A percentile compares a stretch with the other conserved stretches of the same genome.
Evolutionary conservation across 2,888 invertebrate genomes (phyloP).

Genomic region (Lasioglossum villosulum): DNA sequence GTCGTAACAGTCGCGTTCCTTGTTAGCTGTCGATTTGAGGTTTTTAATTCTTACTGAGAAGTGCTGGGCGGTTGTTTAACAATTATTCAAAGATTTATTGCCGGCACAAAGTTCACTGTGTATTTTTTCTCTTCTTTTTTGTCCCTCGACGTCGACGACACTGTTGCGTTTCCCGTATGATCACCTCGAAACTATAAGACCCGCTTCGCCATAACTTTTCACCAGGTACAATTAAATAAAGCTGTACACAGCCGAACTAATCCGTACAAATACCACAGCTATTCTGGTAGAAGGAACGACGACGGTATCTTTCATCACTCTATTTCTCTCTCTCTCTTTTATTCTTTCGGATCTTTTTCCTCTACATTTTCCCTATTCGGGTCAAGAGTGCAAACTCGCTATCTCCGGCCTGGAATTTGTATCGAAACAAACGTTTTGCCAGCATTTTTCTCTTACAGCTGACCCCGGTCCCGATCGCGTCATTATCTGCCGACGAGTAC

Average conservation of each 20-base stretch:
- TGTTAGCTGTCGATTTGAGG: neutral
- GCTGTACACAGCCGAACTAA: conserved; percentile 13
- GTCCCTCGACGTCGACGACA: conserved; percentile 18
- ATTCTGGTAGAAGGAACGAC: conserved; percentile 23
- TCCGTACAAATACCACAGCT: conserved; percentile 35
- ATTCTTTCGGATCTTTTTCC: neutral
- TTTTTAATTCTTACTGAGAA: neutral
- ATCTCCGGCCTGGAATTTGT: conserved; percentile 30
- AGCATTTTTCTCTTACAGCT: neutral
- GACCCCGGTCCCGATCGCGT: conserved; percentile 18
- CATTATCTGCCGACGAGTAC: conserved; percentile 17
- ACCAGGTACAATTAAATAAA: conserved; percentile 28
- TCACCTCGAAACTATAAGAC: conserved; percentile 21
- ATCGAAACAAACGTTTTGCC: conserved; percentile 28
- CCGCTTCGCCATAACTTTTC: conserved; percentile 19
- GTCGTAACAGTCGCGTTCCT: neutral
- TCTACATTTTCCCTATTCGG: conserved; percentile 7
- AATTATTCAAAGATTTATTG: conserved; percentile 32
- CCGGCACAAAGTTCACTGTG: neutral
- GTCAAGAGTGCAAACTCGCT: conserved; percentile 46
- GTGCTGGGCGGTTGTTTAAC: neutral
- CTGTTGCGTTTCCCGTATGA: conserved; percentile 26
- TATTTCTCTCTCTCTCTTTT: neutral
- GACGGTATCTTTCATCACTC: conserved; percentile 2
- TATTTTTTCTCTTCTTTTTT: conserved; percentile 14